A percentile compares a stretch with the other conserved stretches of the same genome.
phyloP scores from a whole-genome alignment of 1,140 invertebrate genomes.

The Aphidius ervi region DNA sequence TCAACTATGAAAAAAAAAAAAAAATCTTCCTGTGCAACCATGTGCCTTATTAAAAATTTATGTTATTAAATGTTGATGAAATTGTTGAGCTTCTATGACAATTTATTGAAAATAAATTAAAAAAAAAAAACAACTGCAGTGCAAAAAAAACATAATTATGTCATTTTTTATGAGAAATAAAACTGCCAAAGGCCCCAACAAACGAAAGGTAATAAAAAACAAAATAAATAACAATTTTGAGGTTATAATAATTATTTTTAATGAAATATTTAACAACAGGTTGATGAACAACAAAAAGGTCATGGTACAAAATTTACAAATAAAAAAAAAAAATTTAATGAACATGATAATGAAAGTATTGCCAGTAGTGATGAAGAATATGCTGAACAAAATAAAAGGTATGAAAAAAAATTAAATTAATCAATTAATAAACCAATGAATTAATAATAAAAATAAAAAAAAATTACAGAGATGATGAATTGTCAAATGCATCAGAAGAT shows the following conservation, averaged over 20 bases:
- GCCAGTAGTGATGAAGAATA: constrained; percentile 46
- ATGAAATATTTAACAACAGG: constrained; percentile 20
- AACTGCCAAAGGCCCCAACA: constrained; percentile 22
- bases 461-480: constrained; percentile 22
- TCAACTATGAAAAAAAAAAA: too few species aligned
- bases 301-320: constrained; percentile 17
- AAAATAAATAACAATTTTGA: not conserved
- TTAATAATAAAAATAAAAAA: constrained; percentile 3
- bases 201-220: constrained; percentile 37
- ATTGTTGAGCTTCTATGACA: too few species aligned
- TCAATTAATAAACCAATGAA: not conserved
- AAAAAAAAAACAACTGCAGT: too few species aligned
- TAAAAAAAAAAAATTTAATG: constrained; percentile 21
- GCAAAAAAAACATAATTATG: constrained; percentile 24
- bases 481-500: constrained; percentile 55
- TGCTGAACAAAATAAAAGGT: constrained; percentile 37
- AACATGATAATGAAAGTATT: constrained; percentile 41
- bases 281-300: constrained; percentile 22
- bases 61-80: too few species aligned
- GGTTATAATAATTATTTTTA: constrained; percentile 12
- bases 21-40: too few species aligned
- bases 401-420: not conserved
- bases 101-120: too few species aligned
- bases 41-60: too few species aligned
- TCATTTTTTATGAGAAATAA: constrained; percentile 42